Percentiles rank a stretch among this genome's conserved stretches.
Evolutionary conservation across 2,797 vertebrate species (phyloP).

Genomic region (Bovichtus variegatus): DNA sequence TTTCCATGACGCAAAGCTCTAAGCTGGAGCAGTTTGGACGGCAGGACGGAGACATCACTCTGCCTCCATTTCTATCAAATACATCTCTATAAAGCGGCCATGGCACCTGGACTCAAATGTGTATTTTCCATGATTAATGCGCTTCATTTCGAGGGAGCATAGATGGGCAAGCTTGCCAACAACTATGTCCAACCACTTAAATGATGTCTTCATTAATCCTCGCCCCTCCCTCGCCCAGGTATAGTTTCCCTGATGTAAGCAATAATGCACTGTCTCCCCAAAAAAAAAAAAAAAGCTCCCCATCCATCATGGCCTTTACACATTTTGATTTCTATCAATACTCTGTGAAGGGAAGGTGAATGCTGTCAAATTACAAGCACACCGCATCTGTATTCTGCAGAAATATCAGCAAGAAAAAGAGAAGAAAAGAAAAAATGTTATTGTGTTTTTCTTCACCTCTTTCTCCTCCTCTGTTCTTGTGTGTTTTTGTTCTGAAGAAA

Average conservation of each 20-base stretch:
- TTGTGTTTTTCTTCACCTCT: conserved; percentile 29
- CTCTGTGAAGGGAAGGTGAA: conserved; percentile 55
- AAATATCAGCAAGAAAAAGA: conserved; percentile 13
- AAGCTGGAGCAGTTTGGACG: conserved; percentile 64
- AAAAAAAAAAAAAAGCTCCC: conserved; percentile 21
- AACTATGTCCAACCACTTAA: conserved; percentile 34
- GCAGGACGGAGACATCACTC: conserved; percentile 63
- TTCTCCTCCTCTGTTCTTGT: neutral
- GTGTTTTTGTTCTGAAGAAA: conserved; percentile 23
- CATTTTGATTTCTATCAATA: conserved; percentile 68
- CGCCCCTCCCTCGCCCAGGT: neutral
- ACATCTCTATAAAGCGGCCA: conserved; percentile 36
- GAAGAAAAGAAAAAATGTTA: neutral
- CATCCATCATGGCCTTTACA: conserved; percentile 63
- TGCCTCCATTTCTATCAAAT: conserved; percentile 62
- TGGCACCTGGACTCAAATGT: conserved; percentile 35
- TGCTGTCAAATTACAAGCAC: conserved; percentile 62
- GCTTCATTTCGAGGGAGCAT: conserved; percentile 42
- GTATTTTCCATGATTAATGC: conserved; percentile 52
- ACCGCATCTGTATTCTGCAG: conserved; percentile 51
- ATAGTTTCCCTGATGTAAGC: conserved; percentile 55
- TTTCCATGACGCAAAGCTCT: conserved; percentile 78
- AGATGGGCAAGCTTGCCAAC: conserved; percentile 25
- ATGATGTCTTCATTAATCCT: conserved; percentile 56
- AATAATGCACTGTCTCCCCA: conserved; percentile 48